A percentile compares a stretch with the other conserved stretches of the same genome.
phyloP scores from a whole-genome alignment of 2,113 vertebrate genomes.

The Glaucomys volans region DNA sequence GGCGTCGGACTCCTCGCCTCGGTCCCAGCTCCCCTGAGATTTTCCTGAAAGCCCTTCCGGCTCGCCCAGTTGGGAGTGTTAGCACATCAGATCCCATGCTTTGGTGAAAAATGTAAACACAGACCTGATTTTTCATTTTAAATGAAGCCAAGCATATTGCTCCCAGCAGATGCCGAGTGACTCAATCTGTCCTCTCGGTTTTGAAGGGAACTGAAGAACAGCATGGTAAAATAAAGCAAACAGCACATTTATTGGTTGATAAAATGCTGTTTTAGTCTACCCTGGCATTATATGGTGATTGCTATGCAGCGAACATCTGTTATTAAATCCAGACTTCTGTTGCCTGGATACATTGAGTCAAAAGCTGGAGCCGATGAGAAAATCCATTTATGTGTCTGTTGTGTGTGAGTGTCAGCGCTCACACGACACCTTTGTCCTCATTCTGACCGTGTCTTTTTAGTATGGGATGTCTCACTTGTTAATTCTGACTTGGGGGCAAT shows the following conservation, averaged over 20 bases:
- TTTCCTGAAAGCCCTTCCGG: slow-evolving; percentile 69
- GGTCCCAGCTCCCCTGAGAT: slow-evolving; percentile 58
- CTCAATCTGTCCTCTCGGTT: slow-evolving; percentile 74
- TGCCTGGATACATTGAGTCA: slow-evolving; percentile 82
- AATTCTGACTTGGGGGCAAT: slow-evolving; percentile 25
- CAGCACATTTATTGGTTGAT: slow-evolving; percentile 27
- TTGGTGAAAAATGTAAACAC: slow-evolving; percentile 75
- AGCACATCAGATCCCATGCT: slow-evolving; percentile 63
- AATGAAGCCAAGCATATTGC: slow-evolving; percentile 78
- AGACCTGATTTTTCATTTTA: slow-evolving; percentile 80
- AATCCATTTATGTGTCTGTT: slow-evolving; percentile 75
- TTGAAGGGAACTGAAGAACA: slow-evolving; percentile 71
- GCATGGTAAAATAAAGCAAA: slow-evolving; percentile 76
- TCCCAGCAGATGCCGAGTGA: slow-evolving; percentile 75
- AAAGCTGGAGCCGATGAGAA: slow-evolving; percentile 72
- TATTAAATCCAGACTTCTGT: slow-evolving; percentile 79
- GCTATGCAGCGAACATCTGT: slow-evolving; percentile 72
- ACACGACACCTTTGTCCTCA: slow-evolving; percentile 60
- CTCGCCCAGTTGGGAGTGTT: slow-evolving; percentile 63
- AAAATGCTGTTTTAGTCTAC: slow-evolving; percentile 77
- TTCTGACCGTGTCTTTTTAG: slow-evolving; percentile 69
- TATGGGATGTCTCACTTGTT: slow-evolving; percentile 32
- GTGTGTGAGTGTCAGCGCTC: slow-evolving; percentile 58
- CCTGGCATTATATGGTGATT: slow-evolving; percentile 51
- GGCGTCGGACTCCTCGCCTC: neutral